Evolutionary conservation across 2,888 invertebrate species (phyloP).

Genomic region (Volucella inflata): DNA sequence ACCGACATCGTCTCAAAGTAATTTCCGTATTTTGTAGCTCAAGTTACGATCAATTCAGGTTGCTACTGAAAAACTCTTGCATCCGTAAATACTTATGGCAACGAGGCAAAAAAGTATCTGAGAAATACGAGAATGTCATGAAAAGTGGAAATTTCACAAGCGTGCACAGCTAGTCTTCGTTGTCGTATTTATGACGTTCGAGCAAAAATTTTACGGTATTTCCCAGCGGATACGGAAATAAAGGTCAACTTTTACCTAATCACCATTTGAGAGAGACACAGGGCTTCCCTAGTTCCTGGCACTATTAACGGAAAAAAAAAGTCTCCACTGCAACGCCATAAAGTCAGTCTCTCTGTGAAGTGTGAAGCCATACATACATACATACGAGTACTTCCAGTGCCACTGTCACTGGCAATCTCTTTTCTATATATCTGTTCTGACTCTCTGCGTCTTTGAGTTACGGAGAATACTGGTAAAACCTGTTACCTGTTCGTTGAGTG

Average conservation of each 20-base stretch:
- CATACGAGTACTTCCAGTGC: too few species aligned
- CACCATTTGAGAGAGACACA: background rate
- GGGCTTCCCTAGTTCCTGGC: constrained; percentile 1
- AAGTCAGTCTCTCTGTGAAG: background rate
- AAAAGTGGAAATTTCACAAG: too few species aligned
- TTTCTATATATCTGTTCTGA: background rate
- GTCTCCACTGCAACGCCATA: constrained; percentile 25
- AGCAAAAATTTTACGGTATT: constrained; percentile 5
- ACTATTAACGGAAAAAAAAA: background rate
- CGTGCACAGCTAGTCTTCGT: too few species aligned
- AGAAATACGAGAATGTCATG: too few species aligned
- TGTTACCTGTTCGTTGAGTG: constrained; percentile 32
- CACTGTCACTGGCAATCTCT: background rate
- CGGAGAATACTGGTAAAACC: constrained; percentile 61
- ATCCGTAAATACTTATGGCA: too few species aligned
- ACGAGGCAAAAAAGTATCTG: too few species aligned
- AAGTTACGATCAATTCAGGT: too few species aligned
- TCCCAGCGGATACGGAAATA: constrained; percentile 17
- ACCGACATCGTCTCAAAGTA: too few species aligned
- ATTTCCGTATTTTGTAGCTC: too few species aligned
- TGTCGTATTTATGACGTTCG: constrained; percentile 2
- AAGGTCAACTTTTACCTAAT: constrained; percentile 23
- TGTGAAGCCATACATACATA: too few species aligned
- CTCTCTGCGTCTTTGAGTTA: constrained; percentile 30
- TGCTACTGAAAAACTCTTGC: too few species aligned